Base-by-base conservation (phyloP, 1,140 invertebrate species). In the Drosophila nigrodunni region DNA sequence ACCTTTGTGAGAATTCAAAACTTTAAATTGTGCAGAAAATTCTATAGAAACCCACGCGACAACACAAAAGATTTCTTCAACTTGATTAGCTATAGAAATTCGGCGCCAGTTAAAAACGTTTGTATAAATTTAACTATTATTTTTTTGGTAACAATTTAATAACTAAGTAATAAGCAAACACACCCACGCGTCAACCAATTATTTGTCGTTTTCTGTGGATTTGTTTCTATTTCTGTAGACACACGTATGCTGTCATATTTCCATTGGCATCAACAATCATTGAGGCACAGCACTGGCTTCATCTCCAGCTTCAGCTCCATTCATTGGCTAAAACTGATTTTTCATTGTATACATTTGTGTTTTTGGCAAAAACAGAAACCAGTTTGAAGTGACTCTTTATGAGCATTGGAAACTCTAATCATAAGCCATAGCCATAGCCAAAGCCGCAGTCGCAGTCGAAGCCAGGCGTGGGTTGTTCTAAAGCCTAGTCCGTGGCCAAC, bases 241-340 rank as follows among this genome's bases (percentile, higher is more conserved):
- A 88, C 82, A 87, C 82, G 83, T 80, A 88, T 83, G 80, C 83
- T 88, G 83, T 87, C 83, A 87, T 88, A 54, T 61, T 82, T 59
- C 55, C 66, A 79, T 79, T 79, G 61, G 69, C 66, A 54, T 47
- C 61, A 67, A 54, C 43, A 47, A 61, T 46, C 49, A 43, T 46
- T 65, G 39, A 58, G 54, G 21, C 39, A 11, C 39, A 34, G 47
- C 57, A 44, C 15, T 34, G 46, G 35, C 72, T 77, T 18, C 68
- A 77, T 15, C 55, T 61, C 30, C 35, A 30, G 25, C 35, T 34
- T 2, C 52, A 54, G 15, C 34, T 55, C 34, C 59, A 70, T 78
- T 86, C 70, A 78, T 78, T 71, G 76, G 43, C 52, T 30, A 50
- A 9, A 43, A 47, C 35, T 69, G 37, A 68, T 18, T 54, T 37